Conservation (phyloP, 2,797 vertebrate genomes). For the Pagetopsis macropterus region DNA sequence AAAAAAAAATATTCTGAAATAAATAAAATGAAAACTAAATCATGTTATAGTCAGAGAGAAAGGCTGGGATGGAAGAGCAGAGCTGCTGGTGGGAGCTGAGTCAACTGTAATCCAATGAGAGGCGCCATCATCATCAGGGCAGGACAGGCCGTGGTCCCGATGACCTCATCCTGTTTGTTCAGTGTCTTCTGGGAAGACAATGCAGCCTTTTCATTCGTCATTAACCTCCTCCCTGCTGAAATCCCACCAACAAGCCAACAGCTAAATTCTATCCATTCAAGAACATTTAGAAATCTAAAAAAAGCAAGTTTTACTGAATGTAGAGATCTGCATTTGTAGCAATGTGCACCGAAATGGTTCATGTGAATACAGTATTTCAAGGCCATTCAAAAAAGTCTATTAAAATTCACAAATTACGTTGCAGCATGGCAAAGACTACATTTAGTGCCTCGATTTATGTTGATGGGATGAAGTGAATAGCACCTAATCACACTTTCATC, state of each 20-base stretch:
- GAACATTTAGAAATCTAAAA: slow-evolving; percentile 1
- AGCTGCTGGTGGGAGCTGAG: slow-evolving; percentile 55
- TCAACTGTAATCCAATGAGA: slow-evolving; percentile 79
- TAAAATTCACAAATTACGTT: background rate
- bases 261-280: slow-evolving; percentile 13
- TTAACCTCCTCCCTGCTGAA: slow-evolving; percentile 62
- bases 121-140: slow-evolving; percentile 72
- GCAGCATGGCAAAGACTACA: background rate
- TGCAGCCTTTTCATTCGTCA: slow-evolving; percentile 71
- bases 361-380: background rate
- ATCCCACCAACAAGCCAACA: slow-evolving; percentile 35
- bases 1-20: background rate
- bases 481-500: background rate
- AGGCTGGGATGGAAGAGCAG: slow-evolving; percentile 33
- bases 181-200: slow-evolving; percentile 79
- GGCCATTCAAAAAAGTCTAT: background rate
- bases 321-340: background rate
- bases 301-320: slow-evolving; percentile 3
- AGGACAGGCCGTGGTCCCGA: slow-evolving; percentile 65
- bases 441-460: slow-evolving; percentile 2
- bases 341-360: background rate
- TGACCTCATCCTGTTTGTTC: slow-evolving; percentile 84
- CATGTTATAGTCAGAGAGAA: slow-evolving; percentile 17
- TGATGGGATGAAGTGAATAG: background rate
- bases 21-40: slow-evolving; percentile 4